Conservation (phyloP, 2,113 vertebrate genomes). For the Ascaphus truei region DNA sequence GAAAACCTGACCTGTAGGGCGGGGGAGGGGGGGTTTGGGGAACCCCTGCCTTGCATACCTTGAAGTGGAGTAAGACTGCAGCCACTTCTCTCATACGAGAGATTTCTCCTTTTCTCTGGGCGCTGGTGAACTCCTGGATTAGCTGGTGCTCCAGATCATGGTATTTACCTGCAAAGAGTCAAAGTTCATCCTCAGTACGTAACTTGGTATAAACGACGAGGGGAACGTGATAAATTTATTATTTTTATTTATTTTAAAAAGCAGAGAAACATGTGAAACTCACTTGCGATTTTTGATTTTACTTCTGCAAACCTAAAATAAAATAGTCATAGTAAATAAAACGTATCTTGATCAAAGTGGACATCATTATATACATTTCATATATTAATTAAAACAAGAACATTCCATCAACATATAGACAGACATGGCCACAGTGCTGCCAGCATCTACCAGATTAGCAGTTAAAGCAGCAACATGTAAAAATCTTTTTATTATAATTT, state of each 20-base stretch:
- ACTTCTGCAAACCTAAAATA: conserved; percentile 91
- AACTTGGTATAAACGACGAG: too few relatives aligned
- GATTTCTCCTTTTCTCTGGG: conserved; percentile 89
- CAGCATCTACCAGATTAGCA: too few relatives aligned
- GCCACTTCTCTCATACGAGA: conserved; percentile 96
- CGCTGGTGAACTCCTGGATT: conserved; percentile 95
- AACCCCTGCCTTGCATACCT: conserved; percentile 74
- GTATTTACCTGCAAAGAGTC: conserved; percentile 83
- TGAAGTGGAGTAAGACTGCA: conserved; percentile 96
- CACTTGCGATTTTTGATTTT: conserved; percentile 98
- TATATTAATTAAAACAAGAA: background rate
- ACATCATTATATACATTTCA: background rate
- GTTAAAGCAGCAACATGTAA: too few relatives aligned
- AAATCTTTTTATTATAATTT: too few relatives aligned
- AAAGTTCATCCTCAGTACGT: background rate
- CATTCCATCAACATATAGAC: too few relatives aligned
- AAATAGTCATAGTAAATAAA: conserved; percentile 41
- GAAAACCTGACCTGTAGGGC: too few relatives aligned
- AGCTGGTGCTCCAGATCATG: conserved; percentile 97
- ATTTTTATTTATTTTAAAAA: too few relatives aligned
- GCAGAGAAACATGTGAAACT: conserved; percentile 48
- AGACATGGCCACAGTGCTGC: too few relatives aligned
- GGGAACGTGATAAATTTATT: too few relatives aligned
- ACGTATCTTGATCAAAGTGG: too few relatives aligned
- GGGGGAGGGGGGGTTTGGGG: too few relatives aligned